Conservation (phyloP, 35 echinoderm and acorn worm species). For the Strongylocentrotus purpuratus region DNA sequence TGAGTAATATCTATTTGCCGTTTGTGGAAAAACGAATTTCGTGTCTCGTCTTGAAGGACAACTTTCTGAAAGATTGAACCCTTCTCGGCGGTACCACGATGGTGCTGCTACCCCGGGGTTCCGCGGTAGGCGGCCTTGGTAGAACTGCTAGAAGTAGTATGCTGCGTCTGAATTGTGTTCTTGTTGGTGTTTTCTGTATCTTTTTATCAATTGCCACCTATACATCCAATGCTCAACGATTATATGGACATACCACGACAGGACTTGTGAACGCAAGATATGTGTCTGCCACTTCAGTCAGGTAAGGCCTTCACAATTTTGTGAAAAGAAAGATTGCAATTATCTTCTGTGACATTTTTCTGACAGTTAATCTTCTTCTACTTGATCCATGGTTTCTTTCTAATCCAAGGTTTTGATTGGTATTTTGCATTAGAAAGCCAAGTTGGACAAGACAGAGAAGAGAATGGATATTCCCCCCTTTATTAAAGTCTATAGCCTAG, state of each 20-base stretch:
- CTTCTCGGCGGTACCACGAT: conserved; percentile 14
- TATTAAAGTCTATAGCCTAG: not conserved
- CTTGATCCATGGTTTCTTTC: not conserved
- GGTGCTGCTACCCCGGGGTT: conserved; percentile 20
- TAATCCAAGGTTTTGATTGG: not conserved
- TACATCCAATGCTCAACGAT: not conserved
- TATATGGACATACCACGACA: conserved; percentile 21
- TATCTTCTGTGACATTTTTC: not conserved
- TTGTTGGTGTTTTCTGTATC: not conserved
- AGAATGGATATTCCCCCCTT: not conserved
- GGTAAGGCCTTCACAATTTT: not conserved
- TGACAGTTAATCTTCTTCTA: not conserved
- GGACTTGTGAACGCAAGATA: conserved; percentile 10
- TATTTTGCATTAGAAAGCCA: not conserved
- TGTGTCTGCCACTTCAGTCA: not conserved
- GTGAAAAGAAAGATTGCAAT: not conserved
- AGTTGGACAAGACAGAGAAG: not conserved
- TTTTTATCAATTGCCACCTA: not conserved
- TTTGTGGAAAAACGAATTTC: not conserved
- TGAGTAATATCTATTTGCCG: not conserved
- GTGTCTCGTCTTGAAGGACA: not conserved
- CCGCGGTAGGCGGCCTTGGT: not conserved
- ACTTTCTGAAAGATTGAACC: not conserved
- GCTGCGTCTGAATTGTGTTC: not conserved
- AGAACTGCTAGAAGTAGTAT: not conserved